These are phyloP conservation scores for Trematomus loennbergii DNA, from an alignment of 2,113 vertebrate genomes.

Conservation along the genomic window DNA sequence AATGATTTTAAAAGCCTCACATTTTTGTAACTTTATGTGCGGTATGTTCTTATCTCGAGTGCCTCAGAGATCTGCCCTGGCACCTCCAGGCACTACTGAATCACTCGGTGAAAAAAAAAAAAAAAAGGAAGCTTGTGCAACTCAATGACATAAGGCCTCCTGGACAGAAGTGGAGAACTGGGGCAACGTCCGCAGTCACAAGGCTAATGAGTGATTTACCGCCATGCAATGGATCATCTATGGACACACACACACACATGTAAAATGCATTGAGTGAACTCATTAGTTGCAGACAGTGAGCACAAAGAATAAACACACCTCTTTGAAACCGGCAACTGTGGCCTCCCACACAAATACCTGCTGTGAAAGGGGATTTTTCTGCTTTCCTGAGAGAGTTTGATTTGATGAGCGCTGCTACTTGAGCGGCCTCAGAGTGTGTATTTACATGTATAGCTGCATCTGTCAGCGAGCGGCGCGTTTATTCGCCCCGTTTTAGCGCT, in stretches of 20 bases:
- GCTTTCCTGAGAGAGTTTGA: slow-evolving; percentile 10
- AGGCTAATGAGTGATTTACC: slow-evolving; percentile 72
- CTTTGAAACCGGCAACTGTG: slow-evolving; percentile 21
- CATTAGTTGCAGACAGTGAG: slow-evolving; percentile 45
- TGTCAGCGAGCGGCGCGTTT: slow-evolving; percentile 22
- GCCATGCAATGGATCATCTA: slow-evolving; percentile 44
- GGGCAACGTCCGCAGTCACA: slow-evolving; percentile 61
- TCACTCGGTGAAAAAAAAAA: slow-evolving; percentile 32
- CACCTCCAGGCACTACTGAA: slow-evolving; percentile 64
- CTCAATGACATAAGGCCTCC: slow-evolving; percentile 54
- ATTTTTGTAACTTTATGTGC: background rate
- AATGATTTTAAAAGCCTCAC: background rate
- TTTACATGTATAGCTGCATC: slow-evolving; percentile 15
- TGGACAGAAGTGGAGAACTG: slow-evolving; percentile 64
- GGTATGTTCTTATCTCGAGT: slow-evolving; percentile 56
- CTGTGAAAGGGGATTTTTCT: slow-evolving; percentile 3
- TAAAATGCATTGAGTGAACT: slow-evolving; percentile 34
- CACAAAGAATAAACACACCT: slow-evolving; percentile 33
- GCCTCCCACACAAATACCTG: background rate
- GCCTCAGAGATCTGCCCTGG: slow-evolving; percentile 25
- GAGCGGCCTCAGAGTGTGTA: background rate
- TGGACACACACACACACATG: background rate
- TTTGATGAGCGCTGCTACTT: slow-evolving; percentile 1
- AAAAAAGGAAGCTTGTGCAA: slow-evolving; percentile 37
- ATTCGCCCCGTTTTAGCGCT: slow-evolving; percentile 28